Evolutionary conservation across 2,888 invertebrate species (phyloP), one percentile per base, ranked within the genome.

Genomic region (Acanthosepion lycidas): DNA sequence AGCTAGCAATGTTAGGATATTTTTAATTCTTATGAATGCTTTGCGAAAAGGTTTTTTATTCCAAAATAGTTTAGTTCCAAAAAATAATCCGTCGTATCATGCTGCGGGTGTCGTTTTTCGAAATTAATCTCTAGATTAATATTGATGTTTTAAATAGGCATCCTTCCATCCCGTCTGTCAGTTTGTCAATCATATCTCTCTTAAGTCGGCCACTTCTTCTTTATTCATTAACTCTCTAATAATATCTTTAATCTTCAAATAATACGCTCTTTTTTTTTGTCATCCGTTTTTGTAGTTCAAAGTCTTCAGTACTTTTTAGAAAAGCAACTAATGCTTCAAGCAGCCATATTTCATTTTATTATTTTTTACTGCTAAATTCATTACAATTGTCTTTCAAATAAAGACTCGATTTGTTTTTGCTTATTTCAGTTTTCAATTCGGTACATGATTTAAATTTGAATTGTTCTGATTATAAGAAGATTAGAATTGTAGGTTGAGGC

Each of bases 101-200:
- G 9, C n/a, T 78, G 78, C n/a, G n/a, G 78, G n/a, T 78, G 33
- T 78, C 78, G n/a, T 78, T n/a, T 78, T 78, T 33, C 15, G 78
- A 9, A 78, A 78, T 78, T 78, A 78, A 78, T 78, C 78, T 78
- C n/a, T 0, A 78, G 78, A 78, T 78, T 78, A 78, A 78, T 78
- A n/a, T 33, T 5, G 78, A n/a, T 78, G 78, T 78, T 78, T 78
- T 78, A 78, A 78, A 78, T 78, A 78, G 78, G n/a, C 78, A n/a
- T 78, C 78, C 78, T n/a, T n/a, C 78, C n/a, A 15, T n/a, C n/a
- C n/a, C 78, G 33, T n/a, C 78, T n/a, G 78, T 78, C 78, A 78
- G 78, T 78, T 78, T 78, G 78, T 78, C 78, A 78, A 78, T 78
- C 78, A 78, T n/a, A 33, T 78, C 78, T 78, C 78, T 78, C 78